Conservation (phyloP, 1,140 invertebrate genomes). For the Rhynchophorus ferrugineus region DNA sequence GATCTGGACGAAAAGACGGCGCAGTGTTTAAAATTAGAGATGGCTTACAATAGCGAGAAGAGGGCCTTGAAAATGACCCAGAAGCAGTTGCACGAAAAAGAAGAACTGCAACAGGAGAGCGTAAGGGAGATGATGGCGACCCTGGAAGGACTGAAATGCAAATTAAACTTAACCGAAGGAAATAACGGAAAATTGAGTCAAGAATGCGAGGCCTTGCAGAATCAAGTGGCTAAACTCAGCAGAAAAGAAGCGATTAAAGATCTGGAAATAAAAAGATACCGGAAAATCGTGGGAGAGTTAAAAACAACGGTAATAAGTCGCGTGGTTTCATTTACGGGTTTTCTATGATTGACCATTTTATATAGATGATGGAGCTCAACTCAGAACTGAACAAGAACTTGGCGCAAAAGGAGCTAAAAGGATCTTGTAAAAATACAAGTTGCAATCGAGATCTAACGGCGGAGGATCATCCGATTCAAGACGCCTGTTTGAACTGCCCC, state of each 20-base stretch:
- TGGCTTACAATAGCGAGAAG: conserved; percentile 24
- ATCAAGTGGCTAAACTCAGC: conserved; percentile 14
- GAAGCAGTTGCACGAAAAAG: conserved; percentile 18
- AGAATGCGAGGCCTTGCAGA: conserved; percentile 19
- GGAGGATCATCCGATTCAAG: conserved; percentile 4
- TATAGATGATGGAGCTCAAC: conserved; percentile 24
- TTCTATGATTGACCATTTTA: too few relatives aligned
- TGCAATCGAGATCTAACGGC: conserved; percentile 9
- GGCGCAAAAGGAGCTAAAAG: conserved; percentile 18
- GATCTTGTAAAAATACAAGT: conserved; percentile 16
- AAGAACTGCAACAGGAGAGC: conserved; percentile 16
- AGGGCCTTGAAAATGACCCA: conserved; percentile 16
- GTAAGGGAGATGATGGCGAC: conserved; percentile 13
- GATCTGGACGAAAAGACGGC: conserved; percentile 19
- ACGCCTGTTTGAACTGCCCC: conserved; percentile 15
- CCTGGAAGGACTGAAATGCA: conserved; percentile 18
- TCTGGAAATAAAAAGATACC: conserved; percentile 21
- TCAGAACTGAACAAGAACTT: conserved; percentile 23
- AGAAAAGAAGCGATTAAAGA: conserved; percentile 20
- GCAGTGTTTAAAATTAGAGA: conserved; percentile 22
- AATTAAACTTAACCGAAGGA: conserved; percentile 12
- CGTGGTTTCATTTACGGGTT: background rate
- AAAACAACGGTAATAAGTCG: conserved; percentile 19
- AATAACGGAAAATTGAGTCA: conserved; percentile 6
- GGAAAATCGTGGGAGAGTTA: conserved; percentile 23